Percentiles rank a stretch among this genome's conserved stretches.
Evolutionary conservation across 2,888 invertebrate genomes (phyloP).

Genomic region (Machimus rusticus): DNA sequence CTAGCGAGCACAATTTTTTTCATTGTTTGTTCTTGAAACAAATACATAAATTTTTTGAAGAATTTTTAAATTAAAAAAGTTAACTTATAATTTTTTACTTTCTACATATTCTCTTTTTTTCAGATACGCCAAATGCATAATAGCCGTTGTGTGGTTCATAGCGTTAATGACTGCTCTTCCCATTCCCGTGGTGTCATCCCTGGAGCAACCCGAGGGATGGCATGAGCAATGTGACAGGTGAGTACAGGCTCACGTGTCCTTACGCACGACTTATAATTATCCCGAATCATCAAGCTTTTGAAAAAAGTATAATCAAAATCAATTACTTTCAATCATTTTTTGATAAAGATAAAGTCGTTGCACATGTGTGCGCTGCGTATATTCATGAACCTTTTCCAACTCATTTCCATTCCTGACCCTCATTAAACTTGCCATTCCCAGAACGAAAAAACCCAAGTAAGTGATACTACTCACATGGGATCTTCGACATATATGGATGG

Average conservation of each 20-base stretch:
- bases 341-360: background rate
- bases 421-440: background rate
- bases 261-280: background rate
- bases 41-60: no score
- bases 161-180: constrained; percentile 83
- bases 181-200: constrained; percentile 76
- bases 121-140: constrained; percentile 62
- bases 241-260: constrained; percentile 56
- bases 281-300: background rate
- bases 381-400: background rate
- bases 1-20: no score
- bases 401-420: background rate
- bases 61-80: no score
- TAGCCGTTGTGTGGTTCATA: constrained; percentile 61
- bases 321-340: background rate
- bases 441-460: background rate
- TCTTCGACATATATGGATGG: background rate
- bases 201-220: constrained; percentile 70
- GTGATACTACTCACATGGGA: background rate
- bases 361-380: background rate
- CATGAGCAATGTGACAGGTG: constrained; percentile 73
- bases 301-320: background rate
- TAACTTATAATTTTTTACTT: background rate
- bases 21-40: no score
- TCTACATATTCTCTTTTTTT: no score